Evolutionary conservation across 2,888 invertebrate species (phyloP).

Genomic region (Lithosia quadra): DNA sequence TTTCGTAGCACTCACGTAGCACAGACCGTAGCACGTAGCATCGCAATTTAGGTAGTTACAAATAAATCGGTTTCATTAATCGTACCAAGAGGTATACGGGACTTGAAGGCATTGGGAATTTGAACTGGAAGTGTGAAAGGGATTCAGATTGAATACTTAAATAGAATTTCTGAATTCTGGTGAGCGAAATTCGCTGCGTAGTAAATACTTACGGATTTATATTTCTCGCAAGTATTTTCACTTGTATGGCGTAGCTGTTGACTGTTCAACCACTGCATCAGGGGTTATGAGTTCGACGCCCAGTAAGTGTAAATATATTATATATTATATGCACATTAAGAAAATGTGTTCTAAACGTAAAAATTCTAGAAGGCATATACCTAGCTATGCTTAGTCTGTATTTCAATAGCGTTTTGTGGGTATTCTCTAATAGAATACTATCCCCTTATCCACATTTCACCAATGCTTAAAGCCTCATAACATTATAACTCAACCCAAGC

Average conservation of each 20-base stretch:
- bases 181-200: background rate
- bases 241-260: background rate
- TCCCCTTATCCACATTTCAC: no score
- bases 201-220: background rate
- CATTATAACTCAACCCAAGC: no score
- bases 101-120: conserved; percentile 17
- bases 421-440: no score
- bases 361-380: no score
- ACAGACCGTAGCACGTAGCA: conserved; percentile 23
- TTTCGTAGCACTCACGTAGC: conserved; percentile 34
- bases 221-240: background rate
- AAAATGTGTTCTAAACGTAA: no score
- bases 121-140: conserved; percentile 3
- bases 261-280: no score
- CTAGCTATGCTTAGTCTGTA: no score
- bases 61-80: conserved; percentile 40
- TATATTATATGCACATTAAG: no score
- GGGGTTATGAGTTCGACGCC: no score
- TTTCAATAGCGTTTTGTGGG: no score
- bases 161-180: background rate
- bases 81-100: conserved; percentile 27
- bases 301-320: no score
- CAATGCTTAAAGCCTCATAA: no score
- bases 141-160: conserved; percentile 4
- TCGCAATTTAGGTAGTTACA: conserved; percentile 24